phyloP scores from a whole-genome alignment of 2,888 invertebrate species.

The Cosmia pyralina region DNA sequence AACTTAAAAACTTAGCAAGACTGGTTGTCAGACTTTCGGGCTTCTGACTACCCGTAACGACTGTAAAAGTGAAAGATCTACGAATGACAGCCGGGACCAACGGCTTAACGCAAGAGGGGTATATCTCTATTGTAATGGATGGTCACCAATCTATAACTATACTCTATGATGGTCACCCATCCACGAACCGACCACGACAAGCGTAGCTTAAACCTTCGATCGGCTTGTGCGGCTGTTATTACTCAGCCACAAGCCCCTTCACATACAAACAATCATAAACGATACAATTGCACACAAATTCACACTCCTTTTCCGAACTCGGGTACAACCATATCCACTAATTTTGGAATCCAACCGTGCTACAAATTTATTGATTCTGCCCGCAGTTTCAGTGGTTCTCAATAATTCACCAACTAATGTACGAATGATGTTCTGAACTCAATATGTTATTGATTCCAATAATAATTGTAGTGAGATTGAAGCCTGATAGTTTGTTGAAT shows the following conservation, averaged over 20 bases:
- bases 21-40: neutral
- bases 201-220: neutral
- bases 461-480: slow-evolving; percentile 29
- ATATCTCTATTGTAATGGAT: neutral
- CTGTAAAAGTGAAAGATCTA: neutral
- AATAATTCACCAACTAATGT: slow-evolving; percentile 63
- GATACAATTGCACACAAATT: slow-evolving; percentile 1
- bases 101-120: neutral
- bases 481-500: slow-evolving; percentile 44
- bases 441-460: slow-evolving; percentile 60
- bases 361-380: slow-evolving; percentile 58
- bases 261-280: neutral
- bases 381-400: slow-evolving; percentile 44
- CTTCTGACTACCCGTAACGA: neutral
- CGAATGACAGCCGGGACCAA: neutral
- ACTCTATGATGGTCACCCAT: neutral
- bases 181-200: neutral
- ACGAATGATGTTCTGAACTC: slow-evolving; percentile 38
- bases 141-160: neutral
- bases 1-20: too few relatives aligned
- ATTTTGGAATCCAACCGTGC: slow-evolving; percentile 42
- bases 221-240: neutral
- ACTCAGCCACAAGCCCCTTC: neutral
- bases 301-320: slow-evolving; percentile 17
- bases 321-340: slow-evolving; percentile 30